Evolutionary conservation across 1,140 invertebrate species (phyloP).

Genomic region (Brachionus paranguensis): DNA sequence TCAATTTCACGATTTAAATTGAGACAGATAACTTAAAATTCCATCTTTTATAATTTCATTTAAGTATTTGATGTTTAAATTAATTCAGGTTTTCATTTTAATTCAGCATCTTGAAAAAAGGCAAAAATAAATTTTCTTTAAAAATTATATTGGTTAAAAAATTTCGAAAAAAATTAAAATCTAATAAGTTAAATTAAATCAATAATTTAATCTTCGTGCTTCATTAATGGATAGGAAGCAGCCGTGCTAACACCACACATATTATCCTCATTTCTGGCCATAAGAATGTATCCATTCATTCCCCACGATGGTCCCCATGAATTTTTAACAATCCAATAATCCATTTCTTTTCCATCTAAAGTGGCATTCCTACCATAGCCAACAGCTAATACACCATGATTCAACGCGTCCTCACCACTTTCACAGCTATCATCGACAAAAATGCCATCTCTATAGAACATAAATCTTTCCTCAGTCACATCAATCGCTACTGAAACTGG

Average conservation of each 20-base stretch:
- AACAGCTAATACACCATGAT: constrained; percentile 69
- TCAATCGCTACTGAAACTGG: constrained; percentile 77
- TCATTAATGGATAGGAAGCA: constrained; percentile 60
- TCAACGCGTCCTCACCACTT: not conserved
- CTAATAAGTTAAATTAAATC: not conserved
- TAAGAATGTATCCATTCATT: constrained; percentile 76
- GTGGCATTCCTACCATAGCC: constrained; percentile 66
- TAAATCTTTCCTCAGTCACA: constrained; percentile 43
- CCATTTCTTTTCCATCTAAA: constrained; percentile 64
- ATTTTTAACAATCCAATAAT: constrained; percentile 57
- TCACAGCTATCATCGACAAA: constrained; percentile 28
- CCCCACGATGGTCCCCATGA: constrained; percentile 78
- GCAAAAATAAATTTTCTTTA: not conserved
- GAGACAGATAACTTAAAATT: no score
- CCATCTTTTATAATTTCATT: no score
- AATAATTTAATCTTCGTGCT: not conserved
- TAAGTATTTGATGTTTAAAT: no score
- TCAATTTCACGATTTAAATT: no score
- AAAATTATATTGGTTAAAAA: not conserved
- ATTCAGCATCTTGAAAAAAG: no score
- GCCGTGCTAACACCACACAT: constrained; percentile 80
- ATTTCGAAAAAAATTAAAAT: not conserved
- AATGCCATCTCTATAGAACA: constrained; percentile 38
- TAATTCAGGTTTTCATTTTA: no score
- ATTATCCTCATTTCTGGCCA: constrained; percentile 77